Evolutionary conservation across 2,888 invertebrate genomes (phyloP).

Genomic region (Caenorhabditis wallacei): DNA sequence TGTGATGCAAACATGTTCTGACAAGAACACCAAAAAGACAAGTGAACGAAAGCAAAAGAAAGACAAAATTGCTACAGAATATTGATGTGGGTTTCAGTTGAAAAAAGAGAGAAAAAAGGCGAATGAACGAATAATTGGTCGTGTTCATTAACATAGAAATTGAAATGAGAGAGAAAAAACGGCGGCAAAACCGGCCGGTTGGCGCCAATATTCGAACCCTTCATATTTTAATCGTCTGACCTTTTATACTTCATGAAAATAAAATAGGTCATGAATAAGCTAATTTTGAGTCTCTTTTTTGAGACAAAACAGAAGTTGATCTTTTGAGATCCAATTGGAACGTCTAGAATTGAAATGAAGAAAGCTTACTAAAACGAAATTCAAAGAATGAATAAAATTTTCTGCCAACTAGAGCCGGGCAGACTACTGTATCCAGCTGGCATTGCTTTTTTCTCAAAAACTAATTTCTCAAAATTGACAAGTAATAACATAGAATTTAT

Average conservation of each 20-base stretch:
- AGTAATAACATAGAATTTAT: slow-evolving; percentile 20
- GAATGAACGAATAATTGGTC: slow-evolving; percentile 7
- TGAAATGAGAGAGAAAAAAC: slow-evolving; percentile 3
- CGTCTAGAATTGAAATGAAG: no score
- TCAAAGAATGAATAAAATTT: no score
- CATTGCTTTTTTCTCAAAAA: background rate
- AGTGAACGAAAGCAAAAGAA: slow-evolving; percentile 3
- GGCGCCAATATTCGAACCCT: background rate
- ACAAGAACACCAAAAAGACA: slow-evolving; percentile 10
- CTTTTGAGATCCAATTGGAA: no score
- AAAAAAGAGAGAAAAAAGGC: slow-evolving; percentile 9
- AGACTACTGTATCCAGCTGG: background rate
- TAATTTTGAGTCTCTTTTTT: no score
- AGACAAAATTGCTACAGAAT: slow-evolving; percentile 31
- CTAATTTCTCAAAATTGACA: slow-evolving; percentile 10
- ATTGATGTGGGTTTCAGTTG: slow-evolving; percentile 30
- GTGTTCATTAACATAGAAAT: slow-evolving; percentile 60
- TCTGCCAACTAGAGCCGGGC: background rate
- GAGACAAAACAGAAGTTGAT: no score
- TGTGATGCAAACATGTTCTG: slow-evolving; percentile 48
- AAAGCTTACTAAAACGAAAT: no score
- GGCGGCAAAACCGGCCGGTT: slow-evolving; percentile 1
- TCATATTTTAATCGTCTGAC: slow-evolving; percentile 30
- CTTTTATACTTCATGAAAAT: slow-evolving; percentile 3
- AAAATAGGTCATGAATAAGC: background rate